Base-by-base conservation (phyloP, 2,888 invertebrate species). In the Drosophila ustulata region DNA sequence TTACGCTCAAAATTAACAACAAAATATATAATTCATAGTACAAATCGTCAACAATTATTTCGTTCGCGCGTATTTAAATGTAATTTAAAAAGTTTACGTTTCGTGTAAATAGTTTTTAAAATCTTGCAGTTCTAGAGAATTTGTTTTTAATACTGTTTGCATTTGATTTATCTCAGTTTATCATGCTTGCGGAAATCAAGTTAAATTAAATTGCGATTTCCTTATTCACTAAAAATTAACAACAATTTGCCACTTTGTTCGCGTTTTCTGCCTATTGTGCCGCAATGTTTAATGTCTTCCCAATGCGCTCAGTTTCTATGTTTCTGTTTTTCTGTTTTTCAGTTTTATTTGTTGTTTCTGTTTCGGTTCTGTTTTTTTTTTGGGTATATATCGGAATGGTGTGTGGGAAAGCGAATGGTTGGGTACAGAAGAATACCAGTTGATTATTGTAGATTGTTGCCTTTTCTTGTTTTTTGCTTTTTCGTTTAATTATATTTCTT, bases 171-270 rank as follows among this genome's bases (percentile, higher is more conserved):
- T 73, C 53, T 39, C 53, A 46, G 52, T 43, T 52, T 55, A 41
- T 66, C 37, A 53, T 47, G 34, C 47, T 63, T 61, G 45, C 58
- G 72, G 58, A 77, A 63, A 64, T 70, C 62, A 57, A 56, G 49
- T 26, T 64, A 55, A 49, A 49, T 45, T 59, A 56, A n/a, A 59
- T 46, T 58, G 47, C 49, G 51, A 61, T 68, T 76, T 76, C 63
- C 59, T 59, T 32, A 13, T 52, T 34, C 43, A 66, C 75, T 78
- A 69, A 65, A 65, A 69, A 59, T 66, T 77, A 79, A 81, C 87
- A 87, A 88, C 86, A 87, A 87, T 88, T 88, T 73, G 81, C 82
- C 71, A 88, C 87, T 84, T 75, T 71, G 26, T 68, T 65, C 13
- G 18, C 23, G 63, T 71, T 74, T 37, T 51, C 41, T 74, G 57